Base-by-base conservation (phyloP, 2,113 vertebrate genomes). In the Albula goreensis region DNA sequence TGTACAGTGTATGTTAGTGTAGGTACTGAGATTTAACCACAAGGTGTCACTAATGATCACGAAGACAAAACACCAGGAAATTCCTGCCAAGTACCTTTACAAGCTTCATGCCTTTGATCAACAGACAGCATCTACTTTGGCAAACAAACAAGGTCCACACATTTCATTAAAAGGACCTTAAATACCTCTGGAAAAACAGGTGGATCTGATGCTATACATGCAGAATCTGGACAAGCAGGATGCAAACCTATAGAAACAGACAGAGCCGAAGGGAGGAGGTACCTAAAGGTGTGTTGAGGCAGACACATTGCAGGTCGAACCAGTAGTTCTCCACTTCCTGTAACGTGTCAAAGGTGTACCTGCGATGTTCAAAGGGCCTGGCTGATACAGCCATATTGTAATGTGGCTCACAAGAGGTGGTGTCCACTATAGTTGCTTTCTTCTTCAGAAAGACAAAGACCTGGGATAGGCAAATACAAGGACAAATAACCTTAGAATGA, bases 241-340 rank as follows among this genome's bases (percentile, higher is more conserved):
- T 2, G 11, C 52, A 70, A 56, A 56, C 41, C 4, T 12, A 17
- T 2, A 56, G 60, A 66, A 22, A 66, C 7, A 66, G 60, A 66
- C 17, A 5, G 19, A 66, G 15, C 6, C 1, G n/a, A 49, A 66
- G 22, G 1, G n/a, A 31, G 0, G n/a, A 0, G 11, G 49, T 96
- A 99, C 98, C 98, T 88, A 99, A 83, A 0, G 98, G 97, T 6
- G 98, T 99, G 10, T 98, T 99, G 66, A 99, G 97, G 93, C 97
- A 99, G 92, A 99, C 97, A 50, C 97, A 99, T 93, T 99, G 96
- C 90, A 99, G 89, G 57, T 99, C 97, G 31, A 99, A 98, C 98
- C 98, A 99, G 93, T 96, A 99, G 94, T 94, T 97, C 80, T 99
- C 97, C 78, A 99, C 95, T 0, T 98, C 97, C 52, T 97, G 95